Evolutionary conservation across 2,113 vertebrate species (phyloP).

Genomic region (Gymnocephalus cernua): DNA sequence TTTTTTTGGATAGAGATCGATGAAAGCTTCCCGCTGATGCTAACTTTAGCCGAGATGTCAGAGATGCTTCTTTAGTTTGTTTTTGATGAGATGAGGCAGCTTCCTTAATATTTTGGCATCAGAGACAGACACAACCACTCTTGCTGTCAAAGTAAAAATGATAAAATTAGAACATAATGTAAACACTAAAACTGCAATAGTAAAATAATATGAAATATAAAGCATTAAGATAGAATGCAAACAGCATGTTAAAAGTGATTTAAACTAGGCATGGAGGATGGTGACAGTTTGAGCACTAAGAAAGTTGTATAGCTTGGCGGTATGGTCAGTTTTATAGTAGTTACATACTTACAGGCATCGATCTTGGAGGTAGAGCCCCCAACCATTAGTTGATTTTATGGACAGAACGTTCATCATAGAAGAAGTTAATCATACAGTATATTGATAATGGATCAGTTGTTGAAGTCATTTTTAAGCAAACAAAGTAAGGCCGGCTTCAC

Average conservation of each 20-base stretch:
- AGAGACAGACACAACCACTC: not conserved
- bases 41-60: constrained; percentile 30
- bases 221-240: not conserved
- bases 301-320: not conserved
- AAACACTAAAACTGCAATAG: not conserved
- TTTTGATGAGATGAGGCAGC: constrained; percentile 14
- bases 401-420: not conserved
- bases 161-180: not conserved
- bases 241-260: not conserved
- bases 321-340: not conserved
- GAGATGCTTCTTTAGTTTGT: not conserved
- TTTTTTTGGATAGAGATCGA: not conserved
- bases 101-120: constrained; percentile 13
- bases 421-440: not conserved
- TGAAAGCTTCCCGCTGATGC: constrained; percentile 16
- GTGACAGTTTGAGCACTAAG: not conserved
- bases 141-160: not conserved
- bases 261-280: not conserved
- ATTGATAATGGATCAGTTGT: not conserved
- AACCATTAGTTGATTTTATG: not conserved
- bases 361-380: not conserved
- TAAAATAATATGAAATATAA: not conserved
- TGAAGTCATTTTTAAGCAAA: not conserved
- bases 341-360: not conserved
- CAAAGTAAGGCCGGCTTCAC: no score